Percentiles rank a stretch among this genome's conserved stretches.
Evolutionary conservation across 2,113 vertebrate genomes (phyloP).

Genomic region (Zapus hudsonius): DNA sequence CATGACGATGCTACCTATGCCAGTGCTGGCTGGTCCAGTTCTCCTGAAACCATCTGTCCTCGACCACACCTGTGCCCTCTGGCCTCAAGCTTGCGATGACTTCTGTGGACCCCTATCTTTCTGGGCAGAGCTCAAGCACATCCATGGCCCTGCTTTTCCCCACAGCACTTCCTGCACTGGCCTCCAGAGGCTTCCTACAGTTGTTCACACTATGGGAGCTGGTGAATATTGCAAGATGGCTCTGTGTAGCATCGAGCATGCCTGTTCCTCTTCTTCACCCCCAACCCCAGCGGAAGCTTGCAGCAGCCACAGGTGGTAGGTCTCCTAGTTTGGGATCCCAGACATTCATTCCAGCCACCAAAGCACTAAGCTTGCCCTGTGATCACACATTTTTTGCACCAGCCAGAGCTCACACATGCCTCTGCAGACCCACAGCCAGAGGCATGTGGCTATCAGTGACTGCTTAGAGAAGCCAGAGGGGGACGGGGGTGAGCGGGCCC

Average conservation of each 20-base stretch:
- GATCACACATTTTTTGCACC: slow-evolving; percentile 60
- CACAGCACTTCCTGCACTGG: neutral
- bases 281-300: slow-evolving; percentile 24
- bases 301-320: slow-evolving; percentile 27
- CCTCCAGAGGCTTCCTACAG: neutral
- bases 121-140: neutral
- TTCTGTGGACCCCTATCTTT: neutral
- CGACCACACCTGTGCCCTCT: neutral
- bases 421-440: neutral
- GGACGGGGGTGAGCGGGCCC: neutral
- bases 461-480: neutral
- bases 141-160: neutral
- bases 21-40: neutral
- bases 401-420: slow-evolving; percentile 37
- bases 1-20: neutral
- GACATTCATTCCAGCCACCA: slow-evolving; percentile 42
- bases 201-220: neutral
- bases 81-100: neutral
- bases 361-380: slow-evolving; percentile 10
- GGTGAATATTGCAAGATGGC: neutral
- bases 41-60: neutral
- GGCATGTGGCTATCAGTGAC: neutral
- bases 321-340: slow-evolving; percentile 40
- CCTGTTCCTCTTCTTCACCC: neutral
- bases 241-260: neutral